These are phyloP conservation scores for Mungos mungo DNA, from an alignment of 2,113 vertebrate genomes.

Conservation along the genomic window DNA sequence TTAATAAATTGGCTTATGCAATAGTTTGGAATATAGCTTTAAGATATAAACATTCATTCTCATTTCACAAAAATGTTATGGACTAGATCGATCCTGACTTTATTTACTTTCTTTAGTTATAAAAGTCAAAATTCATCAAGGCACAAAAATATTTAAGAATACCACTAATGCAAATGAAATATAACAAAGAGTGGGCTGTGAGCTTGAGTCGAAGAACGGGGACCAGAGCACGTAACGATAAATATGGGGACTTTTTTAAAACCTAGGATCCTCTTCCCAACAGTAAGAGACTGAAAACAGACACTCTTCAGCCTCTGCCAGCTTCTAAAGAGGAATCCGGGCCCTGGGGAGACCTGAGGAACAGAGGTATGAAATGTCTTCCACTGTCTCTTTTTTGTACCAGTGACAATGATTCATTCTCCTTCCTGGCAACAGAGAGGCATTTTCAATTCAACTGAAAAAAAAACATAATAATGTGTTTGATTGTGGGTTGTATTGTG, in stretches of 20 bases:
- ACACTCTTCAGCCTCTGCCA: background rate
- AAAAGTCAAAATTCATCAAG: background rate
- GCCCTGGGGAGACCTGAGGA: background rate
- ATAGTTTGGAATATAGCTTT: background rate
- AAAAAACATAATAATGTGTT: constrained; percentile 12
- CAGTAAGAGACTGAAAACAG: background rate
- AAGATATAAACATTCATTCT: background rate
- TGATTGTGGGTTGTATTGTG: constrained; percentile 41
- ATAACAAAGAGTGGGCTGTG: background rate
- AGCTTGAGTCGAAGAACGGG: background rate
- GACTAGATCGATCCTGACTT: background rate
- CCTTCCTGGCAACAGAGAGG: constrained; percentile 30
- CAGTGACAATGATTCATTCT: background rate
- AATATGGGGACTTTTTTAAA: background rate
- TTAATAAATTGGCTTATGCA: background rate
- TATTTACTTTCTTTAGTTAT: background rate
- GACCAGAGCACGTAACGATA: background rate
- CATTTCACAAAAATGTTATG: background rate
- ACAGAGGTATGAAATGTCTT: background rate
- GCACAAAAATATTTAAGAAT: background rate
- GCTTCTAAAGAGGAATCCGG: background rate
- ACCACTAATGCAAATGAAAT: background rate
- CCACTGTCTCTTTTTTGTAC: background rate
- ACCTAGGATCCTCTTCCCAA: background rate
- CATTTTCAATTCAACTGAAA: constrained; percentile 42